phyloP scores from a whole-genome alignment of 2,888 invertebrate genomes.

The Ethmia dodecea region DNA sequence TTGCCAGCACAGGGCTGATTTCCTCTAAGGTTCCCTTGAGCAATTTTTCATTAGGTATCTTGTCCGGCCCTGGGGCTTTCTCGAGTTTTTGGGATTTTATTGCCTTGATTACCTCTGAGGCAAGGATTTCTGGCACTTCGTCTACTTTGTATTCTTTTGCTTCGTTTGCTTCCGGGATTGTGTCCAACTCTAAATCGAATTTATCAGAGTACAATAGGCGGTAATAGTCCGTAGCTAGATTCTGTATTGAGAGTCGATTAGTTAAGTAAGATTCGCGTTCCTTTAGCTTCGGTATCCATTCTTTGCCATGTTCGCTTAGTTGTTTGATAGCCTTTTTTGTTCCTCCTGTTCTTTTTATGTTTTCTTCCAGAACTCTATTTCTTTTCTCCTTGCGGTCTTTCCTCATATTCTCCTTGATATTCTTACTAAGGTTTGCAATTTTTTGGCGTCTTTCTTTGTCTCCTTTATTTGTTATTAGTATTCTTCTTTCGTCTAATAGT shows the following conservation, averaged over 20 bases:
- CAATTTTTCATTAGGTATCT: constrained; percentile 23
- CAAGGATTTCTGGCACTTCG: too few species aligned
- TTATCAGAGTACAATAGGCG: constrained; percentile 10
- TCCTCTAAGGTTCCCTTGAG: constrained; percentile 18
- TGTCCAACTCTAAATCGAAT: constrained; percentile 7
- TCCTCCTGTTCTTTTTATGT: background rate
- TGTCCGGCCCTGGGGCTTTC: constrained; percentile 25
- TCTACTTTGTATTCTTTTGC: too few species aligned
- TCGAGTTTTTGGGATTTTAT: constrained; percentile 23
- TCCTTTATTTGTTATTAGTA: background rate
- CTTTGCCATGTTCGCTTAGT: background rate
- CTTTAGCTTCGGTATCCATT: background rate
- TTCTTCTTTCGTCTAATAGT: background rate
- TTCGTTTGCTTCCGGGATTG: too few species aligned
- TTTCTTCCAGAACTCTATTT: background rate
- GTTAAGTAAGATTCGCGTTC: background rate
- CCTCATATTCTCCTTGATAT: background rate
- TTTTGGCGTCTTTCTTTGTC: background rate
- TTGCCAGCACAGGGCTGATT: constrained; percentile 18
- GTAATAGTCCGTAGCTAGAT: constrained; percentile 16
- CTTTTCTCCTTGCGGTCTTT: background rate
- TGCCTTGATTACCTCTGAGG: constrained; percentile 20
- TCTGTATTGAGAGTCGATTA: background rate
- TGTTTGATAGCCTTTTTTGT: background rate
- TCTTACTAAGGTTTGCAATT: background rate